A percentile compares a stretch with the other conserved stretches of the same genome.
phyloP scores from a whole-genome alignment of 2,888 invertebrate species.

The Pyrochroa serraticornis region DNA sequence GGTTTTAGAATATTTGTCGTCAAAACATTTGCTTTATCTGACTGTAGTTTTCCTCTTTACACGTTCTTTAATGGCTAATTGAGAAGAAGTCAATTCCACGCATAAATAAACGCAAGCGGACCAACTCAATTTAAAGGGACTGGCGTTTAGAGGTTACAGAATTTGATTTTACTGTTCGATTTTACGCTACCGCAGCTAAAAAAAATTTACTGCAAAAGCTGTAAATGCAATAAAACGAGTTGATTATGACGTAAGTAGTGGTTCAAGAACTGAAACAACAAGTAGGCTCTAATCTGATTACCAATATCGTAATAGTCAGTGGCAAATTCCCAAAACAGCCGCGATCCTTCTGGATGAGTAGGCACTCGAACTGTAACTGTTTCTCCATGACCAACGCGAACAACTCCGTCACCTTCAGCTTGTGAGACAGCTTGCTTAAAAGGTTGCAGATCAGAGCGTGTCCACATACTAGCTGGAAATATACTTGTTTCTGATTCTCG shows the following conservation, averaged over 20 bases:
- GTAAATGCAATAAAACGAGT: not conserved
- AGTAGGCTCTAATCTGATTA: conserved; percentile 28
- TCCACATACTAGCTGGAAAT: conserved; percentile 94
- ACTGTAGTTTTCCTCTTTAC: too few relatives aligned
- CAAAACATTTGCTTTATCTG: too few relatives aligned
- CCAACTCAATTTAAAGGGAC: too few relatives aligned
- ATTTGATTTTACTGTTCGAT: too few relatives aligned
- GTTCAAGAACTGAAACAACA: conserved; percentile 1
- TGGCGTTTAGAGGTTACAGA: too few relatives aligned
- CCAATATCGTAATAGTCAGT: conserved; percentile 97
- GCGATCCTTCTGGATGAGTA: conserved; percentile 90
- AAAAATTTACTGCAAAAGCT: not conserved
- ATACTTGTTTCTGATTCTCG: conserved; percentile 48
- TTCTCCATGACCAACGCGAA: conserved; percentile 95
- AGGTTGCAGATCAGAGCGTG: conserved; percentile 79
- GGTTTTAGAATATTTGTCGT: too few relatives aligned
- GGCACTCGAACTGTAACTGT: conserved; percentile 97
- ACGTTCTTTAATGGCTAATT: too few relatives aligned
- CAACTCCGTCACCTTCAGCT: conserved; percentile 82
- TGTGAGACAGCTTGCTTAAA: conserved; percentile 89
- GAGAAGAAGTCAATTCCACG: too few relatives aligned
- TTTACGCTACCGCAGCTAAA: too few relatives aligned
- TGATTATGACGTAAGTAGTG: too few relatives aligned
- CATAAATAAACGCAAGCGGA: too few relatives aligned
- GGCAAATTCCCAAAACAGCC: conserved; percentile 99